Base-by-base conservation (phyloP, 35 echinoderm and acorn worm genomes). In the Stichopus chloronotus region DNA sequence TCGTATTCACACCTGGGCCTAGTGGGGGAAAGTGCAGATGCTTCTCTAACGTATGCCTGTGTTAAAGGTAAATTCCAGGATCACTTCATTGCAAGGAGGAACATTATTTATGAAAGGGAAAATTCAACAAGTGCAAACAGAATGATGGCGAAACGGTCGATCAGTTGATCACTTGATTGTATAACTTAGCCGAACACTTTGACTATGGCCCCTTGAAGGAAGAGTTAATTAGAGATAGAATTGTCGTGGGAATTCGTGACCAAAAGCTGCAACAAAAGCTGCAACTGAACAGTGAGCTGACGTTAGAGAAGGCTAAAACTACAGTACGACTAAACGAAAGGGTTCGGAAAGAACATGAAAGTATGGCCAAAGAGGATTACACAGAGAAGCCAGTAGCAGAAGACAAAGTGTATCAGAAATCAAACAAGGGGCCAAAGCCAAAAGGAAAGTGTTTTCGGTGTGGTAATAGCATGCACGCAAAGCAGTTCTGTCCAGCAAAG, bases 1-100 rank as follows among this genome's bases (percentile, higher is more conserved):
- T 78, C n/a, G n/a, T n/a, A n/a, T 78, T 8, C 76, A 20, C 76
- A 9, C 25, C 7, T 78, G 9, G 76, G 7, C 9, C 19, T 78
- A 8, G 76, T 21, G 9, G n/a, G 9, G 20, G 76, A 19, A 20
- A 30, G 19, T 78, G 76, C 13, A 19, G 30, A 23, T 11, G 16
- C 20, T 14, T n/a, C 6, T 68, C 85, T n/a, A n/a, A n/a, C n/a
- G n/a, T n/a, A n/a, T n/a, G n/a, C n/a, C n/a, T n/a, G n/a, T n/a
- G n/a, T n/a, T 7, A 84, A 92, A 25, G 23, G n/a, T 9, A 82
- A 92, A 65, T 93, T 93, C 57, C 4, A 93, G 22, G 20, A 63
- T 9, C 78, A 93, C 55, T 93, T 93, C n/a, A 86, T 86, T 7
- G 92, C 78, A 14, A 19, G 92, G 12, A 56, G 80, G 14, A 93